A percentile compares a stretch with the other conserved stretches of the same genome.
Evolutionary conservation across 2,797 vertebrate genomes (phyloP).

Genomic region (Cynopterus sphinx): DNA sequence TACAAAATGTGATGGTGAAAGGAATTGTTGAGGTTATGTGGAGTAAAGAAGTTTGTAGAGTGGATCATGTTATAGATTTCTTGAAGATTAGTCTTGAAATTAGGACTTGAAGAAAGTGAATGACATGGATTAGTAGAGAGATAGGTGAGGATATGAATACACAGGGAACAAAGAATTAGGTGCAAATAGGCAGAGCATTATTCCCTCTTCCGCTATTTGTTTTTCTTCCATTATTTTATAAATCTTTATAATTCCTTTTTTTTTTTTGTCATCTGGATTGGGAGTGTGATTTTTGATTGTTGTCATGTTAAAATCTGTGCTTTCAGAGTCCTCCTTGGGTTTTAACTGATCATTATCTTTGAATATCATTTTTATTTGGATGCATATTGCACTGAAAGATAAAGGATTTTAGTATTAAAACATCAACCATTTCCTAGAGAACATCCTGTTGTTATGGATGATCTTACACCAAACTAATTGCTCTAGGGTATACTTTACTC

Average conservation of each 20-base stretch:
- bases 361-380: constrained; percentile 23
- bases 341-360: not conserved
- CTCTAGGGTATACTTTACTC: not conserved
- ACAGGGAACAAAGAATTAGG: not conserved
- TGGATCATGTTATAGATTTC: not conserved
- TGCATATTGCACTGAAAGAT: not conserved
- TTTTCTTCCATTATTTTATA: not conserved
- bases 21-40: not conserved
- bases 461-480: not conserved
- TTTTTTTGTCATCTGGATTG: not conserved
- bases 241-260: not conserved
- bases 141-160: not conserved
- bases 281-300: not conserved
- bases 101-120: not conserved
- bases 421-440: constrained; percentile 13
- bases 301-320: constrained; percentile 20
- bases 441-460: not conserved
- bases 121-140: not conserved
- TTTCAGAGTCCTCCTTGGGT: constrained; percentile 6
- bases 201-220: not conserved
- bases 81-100: not conserved
- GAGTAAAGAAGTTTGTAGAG: not conserved
- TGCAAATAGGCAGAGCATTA: not conserved
- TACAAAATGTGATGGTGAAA: not conserved
- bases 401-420: constrained; percentile 26